Evolutionary conservation across 2,797 vertebrate genomes (phyloP), one percentile per base, ranked within the genome.

Genomic region (Pogonophryne albipinna): DNA sequence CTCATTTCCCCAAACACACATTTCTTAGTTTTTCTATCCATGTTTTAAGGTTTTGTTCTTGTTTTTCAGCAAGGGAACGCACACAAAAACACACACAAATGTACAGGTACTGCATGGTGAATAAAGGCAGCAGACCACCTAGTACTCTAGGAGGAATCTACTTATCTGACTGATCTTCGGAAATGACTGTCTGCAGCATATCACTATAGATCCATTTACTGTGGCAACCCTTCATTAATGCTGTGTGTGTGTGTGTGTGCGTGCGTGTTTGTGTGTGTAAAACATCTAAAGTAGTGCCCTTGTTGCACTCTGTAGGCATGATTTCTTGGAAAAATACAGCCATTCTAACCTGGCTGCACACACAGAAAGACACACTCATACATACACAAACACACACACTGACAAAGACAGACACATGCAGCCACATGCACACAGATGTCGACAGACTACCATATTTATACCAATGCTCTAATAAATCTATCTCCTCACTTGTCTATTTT

Each of bases 361-460:
- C 83, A 76, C 60, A 17, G 6, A 51, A 16, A 16, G 47, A 82
- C 80, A 1, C 47, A 65, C 75, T 66, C 72, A 78, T 64, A 72
- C 75, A 78, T 27, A 65, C 71, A 71, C 77, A 79, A 66, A 59
- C 13, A 16, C 17, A 9, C 79, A 71, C 56, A 71, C 66, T 73
- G 75, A 75, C 50, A 72, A 61, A 78, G 68, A 80, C 79, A 89
- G 80, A 77, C 87, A 86, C 84, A 75, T 79, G 85, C 78, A 85
- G 80, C 69, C 85, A 91, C 85, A 87, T 66, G 76, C 82, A 75
- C 79, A 86, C 86, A 91, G 87, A 91, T 90, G 89, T 90, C 84
- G 78, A 89, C 82, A 86, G 77, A 72, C 87, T 74, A 84, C 86
- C 88, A 74, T 87, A 93, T 94, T 93, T 93, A 93, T 90, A 92